phyloP scores from a whole-genome alignment of 2,113 vertebrate species.

The Equus quagga region DNA sequence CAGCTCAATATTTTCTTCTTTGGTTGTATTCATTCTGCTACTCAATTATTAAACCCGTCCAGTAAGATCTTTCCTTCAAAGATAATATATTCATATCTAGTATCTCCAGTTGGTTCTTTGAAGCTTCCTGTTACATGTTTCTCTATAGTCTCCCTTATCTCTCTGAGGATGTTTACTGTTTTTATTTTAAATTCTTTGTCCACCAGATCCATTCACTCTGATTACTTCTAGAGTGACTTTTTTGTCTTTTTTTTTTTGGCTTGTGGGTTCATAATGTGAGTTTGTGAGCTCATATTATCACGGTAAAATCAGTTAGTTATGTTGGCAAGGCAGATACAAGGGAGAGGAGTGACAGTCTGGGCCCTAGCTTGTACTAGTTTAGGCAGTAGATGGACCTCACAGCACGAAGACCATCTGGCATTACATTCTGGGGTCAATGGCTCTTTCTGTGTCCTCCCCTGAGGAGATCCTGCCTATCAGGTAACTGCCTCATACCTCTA shows the following conservation, averaged over 20 bases:
- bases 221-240: neutral
- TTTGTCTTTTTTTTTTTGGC: neutral
- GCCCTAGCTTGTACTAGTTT: neutral
- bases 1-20: neutral
- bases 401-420: neutral
- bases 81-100: neutral
- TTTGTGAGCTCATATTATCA: neutral
- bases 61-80: neutral
- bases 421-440: neutral
- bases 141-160: neutral
- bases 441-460: neutral
- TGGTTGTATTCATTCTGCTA: neutral
- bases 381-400: neutral
- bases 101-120: neutral
- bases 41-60: neutral
- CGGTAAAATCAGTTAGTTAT: constrained; percentile 14
- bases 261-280: neutral
- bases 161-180: neutral
- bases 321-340: neutral
- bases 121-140: neutral
- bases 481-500: neutral
- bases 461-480: neutral
- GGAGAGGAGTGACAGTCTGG: neutral
- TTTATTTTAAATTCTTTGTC: constrained; percentile 48
- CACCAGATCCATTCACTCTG: neutral